A percentile compares a stretch with the other conserved stretches of the same genome.
phyloP scores from a whole-genome alignment of 2,113 vertebrate species.

The Bujurquina vittata region DNA sequence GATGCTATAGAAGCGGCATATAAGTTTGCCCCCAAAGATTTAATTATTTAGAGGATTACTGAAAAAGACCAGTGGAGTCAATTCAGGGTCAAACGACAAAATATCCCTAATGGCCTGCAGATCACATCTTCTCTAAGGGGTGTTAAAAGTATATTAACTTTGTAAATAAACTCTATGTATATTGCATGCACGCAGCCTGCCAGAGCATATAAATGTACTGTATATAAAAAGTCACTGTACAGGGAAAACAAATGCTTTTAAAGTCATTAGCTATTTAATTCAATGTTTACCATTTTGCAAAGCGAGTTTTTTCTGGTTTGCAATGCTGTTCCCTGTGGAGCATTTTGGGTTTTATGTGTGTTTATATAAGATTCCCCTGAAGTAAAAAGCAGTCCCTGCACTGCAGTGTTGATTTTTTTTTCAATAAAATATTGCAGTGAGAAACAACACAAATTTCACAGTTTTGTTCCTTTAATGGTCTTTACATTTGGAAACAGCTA shows the following conservation, averaged over 20 bases:
- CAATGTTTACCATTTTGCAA: neutral
- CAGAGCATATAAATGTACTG: neutral
- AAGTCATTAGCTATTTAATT: constrained; percentile 25
- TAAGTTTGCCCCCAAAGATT: neutral
- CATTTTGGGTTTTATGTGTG: neutral
- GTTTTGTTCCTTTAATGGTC: constrained; percentile 80
- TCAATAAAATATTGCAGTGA: constrained; percentile 59
- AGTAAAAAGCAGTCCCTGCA: neutral
- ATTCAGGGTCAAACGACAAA: constrained; percentile 55
- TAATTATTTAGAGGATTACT: constrained; percentile 15
- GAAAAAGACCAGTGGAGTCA: constrained; percentile 31
- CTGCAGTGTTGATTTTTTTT: neutral
- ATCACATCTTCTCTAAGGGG: constrained; percentile 12
- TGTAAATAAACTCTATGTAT: neutral
- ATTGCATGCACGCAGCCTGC: neutral
- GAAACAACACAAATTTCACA: constrained; percentile 78
- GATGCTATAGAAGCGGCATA: constrained; percentile 11
- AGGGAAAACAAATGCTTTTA: neutral
- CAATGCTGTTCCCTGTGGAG: neutral
- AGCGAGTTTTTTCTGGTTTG: constrained; percentile 3
- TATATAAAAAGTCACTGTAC: neutral
- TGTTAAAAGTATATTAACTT: constrained; percentile 8
- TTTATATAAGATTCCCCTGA: neutral
- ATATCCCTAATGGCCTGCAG: constrained; percentile 18
- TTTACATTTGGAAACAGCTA: constrained; percentile 73